A percentile compares a stretch with the other conserved stretches of the same genome.
Evolutionary conservation across 2,797 vertebrate genomes (phyloP).

Genomic region (Acanthis flammea): DNA sequence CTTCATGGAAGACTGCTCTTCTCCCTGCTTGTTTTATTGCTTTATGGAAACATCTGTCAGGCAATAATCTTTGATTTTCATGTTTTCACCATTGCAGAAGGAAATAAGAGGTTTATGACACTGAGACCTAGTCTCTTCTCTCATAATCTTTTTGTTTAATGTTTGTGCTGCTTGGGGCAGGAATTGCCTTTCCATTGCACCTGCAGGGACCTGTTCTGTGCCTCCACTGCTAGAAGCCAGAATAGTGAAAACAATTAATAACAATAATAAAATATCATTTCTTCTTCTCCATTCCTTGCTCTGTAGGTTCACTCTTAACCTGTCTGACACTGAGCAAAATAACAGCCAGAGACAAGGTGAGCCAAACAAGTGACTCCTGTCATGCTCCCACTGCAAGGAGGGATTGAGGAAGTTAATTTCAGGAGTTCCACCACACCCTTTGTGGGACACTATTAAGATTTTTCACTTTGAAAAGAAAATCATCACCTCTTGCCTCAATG

Average conservation of each 20-base stretch:
- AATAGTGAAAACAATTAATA: conserved; percentile 36
- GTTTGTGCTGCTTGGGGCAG: not conserved
- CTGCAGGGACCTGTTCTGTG: not conserved
- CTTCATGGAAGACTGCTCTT: conserved; percentile 7
- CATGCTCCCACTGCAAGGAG: not conserved
- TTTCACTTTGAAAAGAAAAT: not conserved
- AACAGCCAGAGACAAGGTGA: not conserved
- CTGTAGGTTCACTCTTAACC: not conserved
- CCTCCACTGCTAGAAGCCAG: not conserved
- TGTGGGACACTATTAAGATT: not conserved
- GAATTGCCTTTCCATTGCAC: not conserved
- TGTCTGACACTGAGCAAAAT: not conserved
- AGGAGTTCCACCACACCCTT: not conserved
- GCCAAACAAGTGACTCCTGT: not conserved
- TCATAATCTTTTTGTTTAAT: not conserved
- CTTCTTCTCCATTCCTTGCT: not conserved
- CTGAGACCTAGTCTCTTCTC: not conserved
- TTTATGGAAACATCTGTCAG: conserved; percentile 19
- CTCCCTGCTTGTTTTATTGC: conserved; percentile 21
- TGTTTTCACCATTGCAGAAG: conserved; percentile 2
- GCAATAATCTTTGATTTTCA: conserved; percentile 19
- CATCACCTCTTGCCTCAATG: not conserved
- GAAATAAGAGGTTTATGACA: conserved; percentile 5
- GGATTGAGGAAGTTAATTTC: not conserved
- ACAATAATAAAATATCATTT: not conserved